Conservation (phyloP, 2,113 vertebrate genomes). For the Dicaeum eximium region DNA sequence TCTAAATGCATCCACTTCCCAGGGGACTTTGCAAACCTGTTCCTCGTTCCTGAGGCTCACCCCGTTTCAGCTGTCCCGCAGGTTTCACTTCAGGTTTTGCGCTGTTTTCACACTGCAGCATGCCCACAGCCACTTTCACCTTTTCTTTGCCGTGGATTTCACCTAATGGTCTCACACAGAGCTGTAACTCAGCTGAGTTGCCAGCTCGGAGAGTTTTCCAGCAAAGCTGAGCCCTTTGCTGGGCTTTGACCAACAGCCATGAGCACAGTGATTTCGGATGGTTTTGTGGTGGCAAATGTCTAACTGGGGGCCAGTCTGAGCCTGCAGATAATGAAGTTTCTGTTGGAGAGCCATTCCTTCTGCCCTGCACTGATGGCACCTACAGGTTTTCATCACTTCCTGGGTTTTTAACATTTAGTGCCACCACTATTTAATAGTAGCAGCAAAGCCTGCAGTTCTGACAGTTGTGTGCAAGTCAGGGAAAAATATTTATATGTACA, state of each 20-base stretch:
- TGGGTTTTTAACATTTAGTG: not conserved
- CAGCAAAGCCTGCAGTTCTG: not conserved
- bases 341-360: not conserved
- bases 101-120: not conserved
- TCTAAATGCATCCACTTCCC: fast-evolving
- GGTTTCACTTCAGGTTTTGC: not conserved
- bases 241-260: not conserved
- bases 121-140: not conserved
- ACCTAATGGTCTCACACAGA: not conserved
- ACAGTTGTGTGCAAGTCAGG: not conserved
- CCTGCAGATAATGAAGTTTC: not conserved
- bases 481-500: not conserved
- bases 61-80: fast-evolving
- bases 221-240: not conserved
- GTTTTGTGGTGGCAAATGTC: not conserved
- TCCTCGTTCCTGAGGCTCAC: fast-evolving
- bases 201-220: not conserved
- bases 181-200: not conserved
- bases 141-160: fast-evolving
- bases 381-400: not conserved
- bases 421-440: not conserved
- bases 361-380: not conserved
- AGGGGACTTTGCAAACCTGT: not conserved
- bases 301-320: not conserved
- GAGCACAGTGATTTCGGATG: fast-evolving